phyloP scores from a whole-genome alignment of 2,797 vertebrate species.

The Discoglossus pictus region DNA sequence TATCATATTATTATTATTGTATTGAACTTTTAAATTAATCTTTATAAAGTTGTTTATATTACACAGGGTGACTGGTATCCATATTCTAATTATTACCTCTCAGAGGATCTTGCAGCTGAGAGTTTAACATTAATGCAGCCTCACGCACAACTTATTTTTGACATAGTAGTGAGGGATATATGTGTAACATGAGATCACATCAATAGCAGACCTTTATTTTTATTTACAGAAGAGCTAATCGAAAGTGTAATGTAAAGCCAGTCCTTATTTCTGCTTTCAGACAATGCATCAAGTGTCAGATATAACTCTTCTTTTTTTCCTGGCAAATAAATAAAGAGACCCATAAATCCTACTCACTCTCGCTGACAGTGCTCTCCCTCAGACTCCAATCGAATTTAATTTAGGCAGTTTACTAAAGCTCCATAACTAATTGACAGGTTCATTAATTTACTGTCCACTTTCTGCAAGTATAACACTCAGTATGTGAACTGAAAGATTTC shows the following conservation, averaged over 20 bases:
- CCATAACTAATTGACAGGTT: slow-evolving; percentile 56
- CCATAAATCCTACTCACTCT: slow-evolving; percentile 49
- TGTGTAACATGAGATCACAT: slow-evolving; percentile 11
- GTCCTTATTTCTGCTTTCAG: slow-evolving; percentile 22
- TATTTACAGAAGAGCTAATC: slow-evolving; percentile 32
- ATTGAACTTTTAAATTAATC: too few relatives aligned
- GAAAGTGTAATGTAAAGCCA: slow-evolving; percentile 30
- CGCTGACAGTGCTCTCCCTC: slow-evolving; percentile 46
- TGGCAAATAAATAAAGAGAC: slow-evolving; percentile 30
- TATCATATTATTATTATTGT: too few relatives aligned
- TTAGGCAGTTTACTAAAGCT: slow-evolving; percentile 51
- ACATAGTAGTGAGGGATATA: slow-evolving; percentile 7
- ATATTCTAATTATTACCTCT: background rate
- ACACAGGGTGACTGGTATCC: too few relatives aligned
- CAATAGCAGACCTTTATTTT: slow-evolving; percentile 5
- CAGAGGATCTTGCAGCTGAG: background rate
- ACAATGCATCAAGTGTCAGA: slow-evolving; percentile 37
- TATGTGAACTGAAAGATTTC: slow-evolving; percentile 32
- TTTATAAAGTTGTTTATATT: too few relatives aligned
- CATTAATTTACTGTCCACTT: slow-evolving; percentile 52
- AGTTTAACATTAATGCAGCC: too few relatives aligned
- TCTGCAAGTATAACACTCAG: slow-evolving; percentile 38
- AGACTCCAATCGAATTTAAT: slow-evolving; percentile 53
- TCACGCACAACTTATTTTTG: background rate
- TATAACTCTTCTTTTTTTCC: slow-evolving; percentile 17